Base-by-base conservation (phyloP, 2,797 vertebrate species). In the Channallabes apus region DNA sequence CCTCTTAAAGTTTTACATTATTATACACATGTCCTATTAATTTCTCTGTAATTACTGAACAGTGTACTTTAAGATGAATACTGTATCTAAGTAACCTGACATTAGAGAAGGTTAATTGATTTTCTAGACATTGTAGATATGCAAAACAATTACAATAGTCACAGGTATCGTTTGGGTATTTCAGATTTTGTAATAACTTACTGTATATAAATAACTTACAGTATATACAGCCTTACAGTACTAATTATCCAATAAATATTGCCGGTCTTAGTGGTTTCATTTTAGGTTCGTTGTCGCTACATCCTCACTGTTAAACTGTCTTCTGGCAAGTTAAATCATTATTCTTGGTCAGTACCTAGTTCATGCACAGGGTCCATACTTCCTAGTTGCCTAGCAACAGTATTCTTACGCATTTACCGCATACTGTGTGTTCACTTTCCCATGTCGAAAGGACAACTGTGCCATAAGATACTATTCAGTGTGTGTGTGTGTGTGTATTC, bases 381-480 rank as follows among this genome's bases (percentile, higher is more conserved):
- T 79, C 22, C 22, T 62, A 38, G 77, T 62, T 79, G 59, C 59
- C 22, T 62, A 62, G 77, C 77, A 62, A 79, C 58, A n/a, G 58
- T 9, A 62, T 64, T 62, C 24, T 27, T 62, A 15, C 14, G 62
- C 38, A 79, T 62, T 79, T 64, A 64, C 6, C 6, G 3, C 76
- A 61, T 79, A 7, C 6, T 3, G 1, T 62, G 76, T n/a, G 59
- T 62, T 41, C 32, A 62, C 59, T 35, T 79, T 62, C 77, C 77
- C 58, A 79, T 79, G 35, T 64, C 59, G 6, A n/a, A 79, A 79
- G 35, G 59, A 64, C 32, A 64, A 46, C 38, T 7, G 6, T 79
- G 58, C 58, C 14, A 15, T 38, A 38, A 79, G 24, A 46, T 62
- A 41, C 29, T 78, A 78, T 78, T 59, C 11, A 58, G 72, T 75